Base-by-base conservation (phyloP, 2,797 vertebrate species). In the Danio albolineatus region DNA sequence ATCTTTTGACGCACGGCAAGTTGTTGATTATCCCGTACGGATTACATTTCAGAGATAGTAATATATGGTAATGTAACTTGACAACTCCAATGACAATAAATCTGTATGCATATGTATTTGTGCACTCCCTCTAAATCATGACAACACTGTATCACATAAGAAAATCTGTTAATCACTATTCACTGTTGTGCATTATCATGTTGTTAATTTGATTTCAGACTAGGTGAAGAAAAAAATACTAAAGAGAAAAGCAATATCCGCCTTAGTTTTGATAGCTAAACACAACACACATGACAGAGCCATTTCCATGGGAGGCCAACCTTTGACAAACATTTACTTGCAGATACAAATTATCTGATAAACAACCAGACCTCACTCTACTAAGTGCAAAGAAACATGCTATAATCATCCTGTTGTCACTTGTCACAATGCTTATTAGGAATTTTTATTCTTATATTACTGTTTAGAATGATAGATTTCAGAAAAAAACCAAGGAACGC, bases 241-340 rank as follows among this genome's bases (percentile, higher is more conserved):
- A 16, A 5, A 46, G 1, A 4, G 46, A 54, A 71, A 54, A 13
- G 8, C 51, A 56, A 43, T 56, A 56, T 71, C 69, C 38, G 38
- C 17, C 51, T 56, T 21, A 19, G n/a, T 41, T 7, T 54, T 19
- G 4, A n/a, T 54, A 56, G 38, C 38, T n/a, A 79, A 73, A 73
- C 69, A 73, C 4, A 38, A 62, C 14, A 38, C 43, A 67, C 43
- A 67, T 41, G 57, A 61, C 46, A 53, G 48, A 71, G 66, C 21
- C 39, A 64, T 51, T 43, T 28, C 7, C 5, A 57, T 10, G 7
- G 19, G 14, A 67, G 51, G 44, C 57, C 43, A 19, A 19, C 82
- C 77, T 60, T 79, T 65, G 38, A 67, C 65, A 83, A 83, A 83
- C 77, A 79, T 17, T 70, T 66, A 10, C 13, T 28, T 43, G 38